Conservation (phyloP, 2,888 invertebrate species). For the Ypsolopha sequella region DNA sequence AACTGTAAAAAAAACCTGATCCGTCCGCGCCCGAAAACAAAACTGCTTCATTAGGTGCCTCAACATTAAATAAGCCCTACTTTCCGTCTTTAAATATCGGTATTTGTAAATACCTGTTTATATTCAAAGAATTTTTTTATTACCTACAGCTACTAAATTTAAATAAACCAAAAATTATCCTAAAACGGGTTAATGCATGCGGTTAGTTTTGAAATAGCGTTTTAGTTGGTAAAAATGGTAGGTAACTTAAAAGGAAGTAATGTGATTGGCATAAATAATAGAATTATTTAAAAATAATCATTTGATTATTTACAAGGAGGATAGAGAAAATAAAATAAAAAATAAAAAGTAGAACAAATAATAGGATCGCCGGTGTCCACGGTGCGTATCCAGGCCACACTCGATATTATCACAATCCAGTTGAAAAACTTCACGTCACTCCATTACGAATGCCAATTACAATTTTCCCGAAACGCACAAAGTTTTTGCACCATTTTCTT, state of each 20-base stretch:
- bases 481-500: slow-evolving; percentile 18
- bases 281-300: slow-evolving; percentile 28
- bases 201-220: slow-evolving; percentile 33
- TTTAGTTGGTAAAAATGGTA: not conserved
- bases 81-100: slow-evolving; percentile 11
- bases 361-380: slow-evolving; percentile 40
- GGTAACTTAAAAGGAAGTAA: slow-evolving; percentile 29
- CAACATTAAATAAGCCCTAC: slow-evolving; percentile 18
- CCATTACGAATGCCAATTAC: slow-evolving; percentile 63
- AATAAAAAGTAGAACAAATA: slow-evolving; percentile 18
- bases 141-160: too few species aligned
- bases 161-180: not conserved
- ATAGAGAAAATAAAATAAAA: slow-evolving; percentile 19
- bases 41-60: slow-evolving; percentile 10
- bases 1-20: slow-evolving; percentile 65
- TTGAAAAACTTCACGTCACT: slow-evolving; percentile 61
- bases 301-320: slow-evolving; percentile 49
- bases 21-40: slow-evolving; percentile 52
- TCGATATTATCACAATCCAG: slow-evolving; percentile 23
- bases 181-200: slow-evolving; percentile 27
- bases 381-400: slow-evolving; percentile 34
- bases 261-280: slow-evolving; percentile 64
- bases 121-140: not conserved
- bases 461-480: slow-evolving; percentile 45
- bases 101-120: slow-evolving; percentile 1